phyloP scores from a whole-genome alignment of 2,888 invertebrate genomes.

The Eupeodes latifasciatus region DNA sequence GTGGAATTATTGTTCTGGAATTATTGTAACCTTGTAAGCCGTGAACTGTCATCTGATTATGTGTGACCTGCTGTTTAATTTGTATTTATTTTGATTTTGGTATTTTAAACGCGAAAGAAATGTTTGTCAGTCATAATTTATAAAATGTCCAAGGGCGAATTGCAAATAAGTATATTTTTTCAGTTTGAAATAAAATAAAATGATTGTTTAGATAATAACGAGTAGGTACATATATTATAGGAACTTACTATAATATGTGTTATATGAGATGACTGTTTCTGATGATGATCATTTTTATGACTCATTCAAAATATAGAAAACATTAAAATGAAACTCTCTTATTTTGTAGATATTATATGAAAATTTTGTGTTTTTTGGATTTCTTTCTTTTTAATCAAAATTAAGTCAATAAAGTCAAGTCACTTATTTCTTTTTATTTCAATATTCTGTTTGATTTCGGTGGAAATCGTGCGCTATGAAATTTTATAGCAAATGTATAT shows the following conservation, averaged over 20 bases:
- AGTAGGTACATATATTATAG: too few relatives aligned
- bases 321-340: neutral
- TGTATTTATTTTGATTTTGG: neutral
- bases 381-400: neutral
- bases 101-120: neutral
- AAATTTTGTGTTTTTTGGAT: neutral
- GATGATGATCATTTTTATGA: neutral
- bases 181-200: neutral
- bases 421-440: constrained; percentile 3
- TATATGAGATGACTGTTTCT: neutral
- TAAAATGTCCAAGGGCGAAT: constrained; percentile 6
- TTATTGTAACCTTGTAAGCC: neutral
- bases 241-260: neutral
- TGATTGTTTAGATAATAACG: neutral
- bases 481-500: neutral
- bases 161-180: neutral
- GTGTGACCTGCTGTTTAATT: neutral
- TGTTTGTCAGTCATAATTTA: neutral
- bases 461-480: neutral
- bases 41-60: neutral
- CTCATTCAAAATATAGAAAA: neutral
- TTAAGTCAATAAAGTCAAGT: constrained; percentile 4
- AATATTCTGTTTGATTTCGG: neutral
- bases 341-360: too few relatives aligned
- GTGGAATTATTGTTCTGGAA: constrained; percentile 3